A percentile compares a stretch with the other conserved stretches of the same genome.
These are phyloP conservation scores for Morpho deidamia DNA, from an alignment of 2,888 invertebrate genomes.

Conservation along the genomic window DNA sequence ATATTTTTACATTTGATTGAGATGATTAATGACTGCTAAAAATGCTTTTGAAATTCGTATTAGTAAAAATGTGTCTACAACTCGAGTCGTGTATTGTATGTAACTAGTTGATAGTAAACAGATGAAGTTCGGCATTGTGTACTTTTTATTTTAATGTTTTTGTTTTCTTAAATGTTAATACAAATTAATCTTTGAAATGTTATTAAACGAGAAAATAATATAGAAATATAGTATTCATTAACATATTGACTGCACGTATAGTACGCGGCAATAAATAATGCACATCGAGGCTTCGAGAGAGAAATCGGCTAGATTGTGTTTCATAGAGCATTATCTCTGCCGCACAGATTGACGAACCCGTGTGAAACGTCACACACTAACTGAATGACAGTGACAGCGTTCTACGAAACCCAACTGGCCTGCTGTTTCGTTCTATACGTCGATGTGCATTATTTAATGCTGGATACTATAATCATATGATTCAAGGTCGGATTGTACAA, in stretches of 20 bases:
- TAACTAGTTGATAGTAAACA: conserved; percentile 5
- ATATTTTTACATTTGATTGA: background rate
- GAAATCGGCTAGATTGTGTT: too few relatives aligned
- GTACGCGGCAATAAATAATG: too few relatives aligned
- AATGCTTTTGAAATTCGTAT: conserved; percentile 10
- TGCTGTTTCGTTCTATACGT: too few relatives aligned
- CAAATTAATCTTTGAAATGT: background rate
- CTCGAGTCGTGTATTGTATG: conserved; percentile 11
- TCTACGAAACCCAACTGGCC: too few relatives aligned
- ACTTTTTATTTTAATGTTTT: conserved; percentile 8
- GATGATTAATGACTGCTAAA: background rate
- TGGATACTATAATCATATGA: too few relatives aligned
- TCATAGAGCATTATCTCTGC: too few relatives aligned
- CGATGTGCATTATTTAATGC: too few relatives aligned
- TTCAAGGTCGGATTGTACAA: conserved; percentile 22
- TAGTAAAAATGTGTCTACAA: background rate
- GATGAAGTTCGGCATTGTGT: conserved; percentile 5
- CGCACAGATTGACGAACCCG: too few relatives aligned
- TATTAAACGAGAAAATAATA: background rate
- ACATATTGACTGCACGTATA: conserved; percentile 18
- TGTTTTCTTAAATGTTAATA: conserved; percentile 5
- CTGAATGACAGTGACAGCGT: too few relatives aligned
- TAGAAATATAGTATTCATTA: conserved; percentile 17
- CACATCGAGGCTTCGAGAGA: too few relatives aligned
- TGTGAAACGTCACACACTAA: too few relatives aligned